Evolutionary conservation across 2,113 vertebrate genomes (phyloP).

Genomic region (Mugil cephalus): DNA sequence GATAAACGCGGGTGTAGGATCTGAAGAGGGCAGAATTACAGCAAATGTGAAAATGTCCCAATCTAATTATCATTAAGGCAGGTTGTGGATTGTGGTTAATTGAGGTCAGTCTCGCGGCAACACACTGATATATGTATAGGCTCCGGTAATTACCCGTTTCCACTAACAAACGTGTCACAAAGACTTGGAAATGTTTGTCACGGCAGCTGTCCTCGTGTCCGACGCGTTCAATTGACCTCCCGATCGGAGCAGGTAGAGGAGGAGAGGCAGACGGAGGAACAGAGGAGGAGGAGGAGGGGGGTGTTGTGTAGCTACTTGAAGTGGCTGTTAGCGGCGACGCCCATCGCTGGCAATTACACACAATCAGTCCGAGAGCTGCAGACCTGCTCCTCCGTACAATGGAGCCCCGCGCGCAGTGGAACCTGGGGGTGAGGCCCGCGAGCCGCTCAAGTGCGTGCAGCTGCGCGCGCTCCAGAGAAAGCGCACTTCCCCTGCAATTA

Average conservation of each 20-base stretch:
- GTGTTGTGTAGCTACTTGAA: constrained; percentile 85
- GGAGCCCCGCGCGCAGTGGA: constrained; percentile 90
- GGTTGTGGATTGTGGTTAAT: constrained; percentile 84
- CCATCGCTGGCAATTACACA: constrained; percentile 97
- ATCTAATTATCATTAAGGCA: constrained; percentile 88
- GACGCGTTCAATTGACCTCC: constrained; percentile 65
- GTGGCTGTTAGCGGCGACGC: constrained; percentile 92
- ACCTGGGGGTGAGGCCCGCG: constrained; percentile 90
- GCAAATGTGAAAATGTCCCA: constrained; percentile 91
- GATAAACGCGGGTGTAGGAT: constrained; percentile 72
- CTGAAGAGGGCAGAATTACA: constrained; percentile 86
- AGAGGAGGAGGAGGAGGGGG: constrained; percentile 14
- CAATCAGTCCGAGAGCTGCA: constrained; percentile 94
- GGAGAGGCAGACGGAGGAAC: background rate
- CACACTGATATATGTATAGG: constrained; percentile 8
- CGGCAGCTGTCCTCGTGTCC: constrained; percentile 90
- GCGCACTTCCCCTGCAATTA: constrained; percentile 94
- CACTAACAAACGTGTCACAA: constrained; percentile 83
- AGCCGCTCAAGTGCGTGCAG: constrained; percentile 97
- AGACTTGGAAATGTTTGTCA: constrained; percentile 80
- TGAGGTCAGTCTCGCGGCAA: constrained; percentile 86
- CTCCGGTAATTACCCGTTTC: constrained; percentile 48
- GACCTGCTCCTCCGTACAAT: constrained; percentile 93
- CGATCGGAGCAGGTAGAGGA: constrained; percentile 87
- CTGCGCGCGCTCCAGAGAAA: constrained; percentile 92